Evolutionary conservation across 2,888 invertebrate genomes (phyloP), one percentile per base, ranked within the genome.

Genomic region (Desoria tigrina): DNA sequence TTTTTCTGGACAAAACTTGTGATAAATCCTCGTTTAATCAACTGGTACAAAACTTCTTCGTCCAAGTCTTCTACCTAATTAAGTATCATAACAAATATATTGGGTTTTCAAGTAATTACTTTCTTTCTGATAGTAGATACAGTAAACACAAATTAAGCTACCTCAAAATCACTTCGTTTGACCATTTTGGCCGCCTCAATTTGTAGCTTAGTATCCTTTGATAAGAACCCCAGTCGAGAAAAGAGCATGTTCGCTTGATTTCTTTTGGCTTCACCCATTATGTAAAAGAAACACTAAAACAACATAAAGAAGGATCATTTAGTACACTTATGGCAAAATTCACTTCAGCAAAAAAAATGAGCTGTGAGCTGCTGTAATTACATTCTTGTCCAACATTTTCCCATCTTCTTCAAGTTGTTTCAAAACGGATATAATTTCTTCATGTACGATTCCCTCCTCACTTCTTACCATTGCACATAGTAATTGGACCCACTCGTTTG

Each of bases 371-470:
- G n/a, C n/a, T n/a, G n/a, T n/a, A 18, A 14, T 58, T 45, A 58
- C 58, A 28, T 58, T 58, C 21, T 49, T 58, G 49, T 58, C 58
- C 26, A 58, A 23, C 58, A 49, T 58, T 49, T 45, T 58, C 23
- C 58, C 49, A 27, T 58, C 58, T 58, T 58, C 58, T 21, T 58
- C 49, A 7, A 58, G 32, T 14, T 58, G 58, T 21, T 58, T 58
- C 11, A 58, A 26, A 4, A 49, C 49, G 1, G 58, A 45, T 28
- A 58, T 58, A 9, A 58, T 58, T 58, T 58, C 58, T 49, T 58
- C 58, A 49, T 58, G 58, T 7, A 58, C 49, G 16, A 58, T 58
- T 26, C 58, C 58, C 28, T 58, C 58, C 11, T 58, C 45, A 27
- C 45, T 58, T 49, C 49, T 42, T 27, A 58, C 28, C 58, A 58